Conservation (phyloP, 2,113 vertebrate species). For the Pelobates fuscus region DNA sequence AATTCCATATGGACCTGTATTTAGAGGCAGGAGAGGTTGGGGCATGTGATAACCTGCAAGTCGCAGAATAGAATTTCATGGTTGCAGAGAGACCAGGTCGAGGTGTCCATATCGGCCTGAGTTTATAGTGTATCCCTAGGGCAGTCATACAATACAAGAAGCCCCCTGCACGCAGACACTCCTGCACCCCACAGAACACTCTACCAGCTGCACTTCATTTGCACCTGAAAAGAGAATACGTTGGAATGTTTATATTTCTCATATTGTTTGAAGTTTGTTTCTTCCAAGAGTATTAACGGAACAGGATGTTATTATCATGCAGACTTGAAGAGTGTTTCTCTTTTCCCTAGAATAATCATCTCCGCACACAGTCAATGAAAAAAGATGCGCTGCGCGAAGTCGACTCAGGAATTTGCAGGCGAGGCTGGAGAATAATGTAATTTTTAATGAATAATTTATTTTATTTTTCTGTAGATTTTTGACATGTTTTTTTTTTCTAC, state of each 20-base stretch:
- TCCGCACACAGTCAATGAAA: constrained; percentile 12
- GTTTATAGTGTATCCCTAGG: constrained; percentile 18
- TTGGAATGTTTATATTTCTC: constrained; percentile 38
- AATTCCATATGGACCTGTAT: constrained; percentile 34
- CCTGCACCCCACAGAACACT: neutral
- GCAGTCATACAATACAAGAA: constrained; percentile 10
- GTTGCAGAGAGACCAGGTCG: constrained; percentile 4
- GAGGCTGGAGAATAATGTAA: constrained; percentile 20
- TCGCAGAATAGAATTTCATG: neutral
- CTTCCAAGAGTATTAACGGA: constrained; percentile 33
- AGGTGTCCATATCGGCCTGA: neutral
- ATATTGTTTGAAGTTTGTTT: constrained; percentile 46
- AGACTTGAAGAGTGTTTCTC: constrained; percentile 26
- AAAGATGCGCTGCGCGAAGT: constrained; percentile 16
- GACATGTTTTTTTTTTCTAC: constrained; percentile 7
- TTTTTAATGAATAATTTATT: constrained; percentile 48
- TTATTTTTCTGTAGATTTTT: constrained; percentile 3
- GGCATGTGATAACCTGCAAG: constrained; percentile 12
- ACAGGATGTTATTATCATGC: constrained; percentile 41
- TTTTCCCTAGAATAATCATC: constrained; percentile 30
- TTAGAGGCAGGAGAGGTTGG: neutral
- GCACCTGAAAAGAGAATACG: constrained; percentile 45
- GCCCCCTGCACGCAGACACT: neutral
- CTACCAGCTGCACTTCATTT: constrained; percentile 42
- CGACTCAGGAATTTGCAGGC: constrained; percentile 21